Evolutionary conservation across 2,797 vertebrate species (phyloP), one percentile per base, ranked within the genome.

Genomic region (Pseudocheirus occidentalis): DNA sequence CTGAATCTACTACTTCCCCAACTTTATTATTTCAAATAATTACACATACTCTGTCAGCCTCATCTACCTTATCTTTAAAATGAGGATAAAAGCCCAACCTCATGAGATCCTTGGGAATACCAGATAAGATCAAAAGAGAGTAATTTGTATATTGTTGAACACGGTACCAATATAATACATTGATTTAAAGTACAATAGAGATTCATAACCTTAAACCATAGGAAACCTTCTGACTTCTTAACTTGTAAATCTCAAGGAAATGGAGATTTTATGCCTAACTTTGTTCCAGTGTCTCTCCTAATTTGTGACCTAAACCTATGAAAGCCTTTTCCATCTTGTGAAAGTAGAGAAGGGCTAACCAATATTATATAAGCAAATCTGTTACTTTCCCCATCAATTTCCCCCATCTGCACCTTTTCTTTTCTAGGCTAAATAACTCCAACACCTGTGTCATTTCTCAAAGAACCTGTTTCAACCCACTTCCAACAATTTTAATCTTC

Each of bases 111-210:
- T 24, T 94, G 27, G 96, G 54, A 95, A n/a, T 95, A 91, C 95
- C 4, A 73, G 95, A 93, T 93, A 52, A 95, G 5, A 95, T 94
- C 0, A 94, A 93, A 91, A 95, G 16, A 66, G 96, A 94, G 9
- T 18, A 91, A 93, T 29, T 24, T 92, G 9, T 73, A 58, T 95
- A 96, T 31, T 92, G 40, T 91, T 55, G 18, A 81, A 81, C 34
- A 66, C 7, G 40, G 21, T 81, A 81, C 5, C 18, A 81, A 46
- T 81, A 18, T 18, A 73, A 73, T 73, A 73, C 21, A 24, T 81
- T 46, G 40, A 81, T 21, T 81, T 46, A 81, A 46, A 7, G 73
- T 46, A 24, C n/a, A 24, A 24, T 34, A 66, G 34, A n/a, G 34
- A 66, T 66, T 66, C 34, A n/a, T 12, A 81, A 24, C 73, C 40